A percentile compares a stretch with the other conserved stretches of the same genome.
These are phyloP conservation scores for Bombus turneri DNA, from an alignment of 1,140 invertebrate genomes.

Conservation along the genomic window DNA sequence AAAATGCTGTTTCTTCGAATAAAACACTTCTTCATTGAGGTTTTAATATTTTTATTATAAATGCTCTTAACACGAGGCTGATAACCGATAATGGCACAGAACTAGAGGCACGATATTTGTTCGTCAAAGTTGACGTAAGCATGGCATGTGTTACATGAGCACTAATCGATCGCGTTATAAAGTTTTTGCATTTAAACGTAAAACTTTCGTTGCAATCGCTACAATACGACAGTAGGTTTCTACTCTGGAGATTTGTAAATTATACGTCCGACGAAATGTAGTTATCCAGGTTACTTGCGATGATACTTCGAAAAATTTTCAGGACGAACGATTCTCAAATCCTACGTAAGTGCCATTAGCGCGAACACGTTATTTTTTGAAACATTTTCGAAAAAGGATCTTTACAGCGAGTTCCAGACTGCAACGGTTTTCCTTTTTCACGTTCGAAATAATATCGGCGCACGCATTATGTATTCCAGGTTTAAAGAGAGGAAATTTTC, in stretches of 20 bases:
- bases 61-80: not conserved
- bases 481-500: constrained; percentile 15
- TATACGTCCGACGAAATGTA: not conserved
- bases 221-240: not conserved
- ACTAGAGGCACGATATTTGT: not conserved
- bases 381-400: not conserved
- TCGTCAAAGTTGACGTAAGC: not conserved
- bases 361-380: not conserved
- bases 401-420: not conserved
- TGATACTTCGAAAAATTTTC: not conserved
- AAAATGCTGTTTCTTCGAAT: too few species aligned
- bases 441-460: constrained; percentile 13
- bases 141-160: rapidly evolving
- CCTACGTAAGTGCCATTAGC: not conserved
- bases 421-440: not conserved
- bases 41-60: not conserved
- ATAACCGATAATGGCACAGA: not conserved
- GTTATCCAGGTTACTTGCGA: not conserved
- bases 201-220: not conserved
- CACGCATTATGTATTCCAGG: constrained; percentile 13
- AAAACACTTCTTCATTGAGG: not conserved
- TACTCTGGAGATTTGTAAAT: not conserved
- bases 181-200: not conserved
- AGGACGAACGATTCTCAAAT: not conserved
- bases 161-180: not conserved